Evolutionary conservation across 2,888 invertebrate genomes (phyloP), one percentile per base, ranked within the genome.

Genomic region (Lepidonotus clava): DNA sequence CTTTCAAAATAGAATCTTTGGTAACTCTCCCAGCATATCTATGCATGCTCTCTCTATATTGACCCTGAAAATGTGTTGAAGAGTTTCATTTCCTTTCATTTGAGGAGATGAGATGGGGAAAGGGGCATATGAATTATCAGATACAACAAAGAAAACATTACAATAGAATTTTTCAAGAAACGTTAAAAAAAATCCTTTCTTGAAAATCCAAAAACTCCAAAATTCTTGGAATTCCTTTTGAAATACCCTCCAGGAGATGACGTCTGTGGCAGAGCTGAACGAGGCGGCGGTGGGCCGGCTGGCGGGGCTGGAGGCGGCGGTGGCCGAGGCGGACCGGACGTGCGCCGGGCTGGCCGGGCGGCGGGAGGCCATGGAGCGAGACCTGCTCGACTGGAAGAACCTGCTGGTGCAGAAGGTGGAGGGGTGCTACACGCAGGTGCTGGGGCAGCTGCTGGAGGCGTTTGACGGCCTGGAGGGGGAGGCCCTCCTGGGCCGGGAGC

Each of bases 171-270:
- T n/a, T n/a, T n/a, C n/a, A n/a, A n/a, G n/a, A n/a, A n/a, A n/a
- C n/a, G n/a, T n/a, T n/a, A n/a, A n/a, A n/a, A n/a, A n/a, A n/a
- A n/a, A n/a, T n/a, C n/a, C n/a, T 51, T 51, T 21, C 51, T 51
- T 11, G 51, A 18, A 11, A 51, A 18, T 14, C 21, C 21, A 51
- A 14, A 51, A 11, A 11, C 51, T 51, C n/a, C n/a, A n/a, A n/a
- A n/a, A n/a, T n/a, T n/a, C n/a, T n/a, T n/a, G n/a, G n/a, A n/a
- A n/a, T n/a, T n/a, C n/a, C n/a, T n/a, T n/a, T n/a, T n/a, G n/a
- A n/a, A n/a, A n/a, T n/a, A n/a, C n/a, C 32, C 80, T 80, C 46
- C 80, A 80, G 80, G 80, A 80, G 46, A 80, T 80, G 80, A 41
- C 41, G 21, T 24, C 80, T 8, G 80, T 80, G 80, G 80, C 80